A percentile compares a stretch with the other conserved stretches of the same genome.
Conservation (phyloP, 2,888 invertebrate genomes). For the Drosophila nr. medialis region DNA sequence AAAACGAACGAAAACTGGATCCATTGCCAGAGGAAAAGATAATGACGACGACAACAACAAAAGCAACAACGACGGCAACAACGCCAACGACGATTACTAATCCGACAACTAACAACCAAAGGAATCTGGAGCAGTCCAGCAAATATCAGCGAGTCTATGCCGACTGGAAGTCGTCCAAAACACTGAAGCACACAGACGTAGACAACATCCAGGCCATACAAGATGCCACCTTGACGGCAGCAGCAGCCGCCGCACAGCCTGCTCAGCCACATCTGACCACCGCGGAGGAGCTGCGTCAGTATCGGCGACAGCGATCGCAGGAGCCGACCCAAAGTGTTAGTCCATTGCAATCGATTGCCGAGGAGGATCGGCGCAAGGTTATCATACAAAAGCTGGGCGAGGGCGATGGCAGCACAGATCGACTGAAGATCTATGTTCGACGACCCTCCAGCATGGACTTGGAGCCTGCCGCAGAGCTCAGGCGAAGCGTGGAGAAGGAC, state of each 20-base stretch:
- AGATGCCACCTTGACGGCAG: slow-evolving; percentile 86
- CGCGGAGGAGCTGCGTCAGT: slow-evolving; percentile 87
- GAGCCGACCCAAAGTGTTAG: slow-evolving; percentile 85
- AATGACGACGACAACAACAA: slow-evolving; percentile 71
- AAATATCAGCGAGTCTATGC: slow-evolving; percentile 88
- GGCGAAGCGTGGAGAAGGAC: slow-evolving; percentile 59
- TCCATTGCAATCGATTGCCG: slow-evolving; percentile 87
- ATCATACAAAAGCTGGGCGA: slow-evolving; percentile 86
- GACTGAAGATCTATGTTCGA: slow-evolving; percentile 87
- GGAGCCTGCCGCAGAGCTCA: slow-evolving; percentile 37
- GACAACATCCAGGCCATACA: slow-evolving; percentile 94
- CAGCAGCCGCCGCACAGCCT: slow-evolving; percentile 81
- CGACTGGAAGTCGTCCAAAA: slow-evolving; percentile 92
- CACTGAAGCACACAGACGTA: slow-evolving; percentile 92
- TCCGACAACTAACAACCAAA: slow-evolving; percentile 55
- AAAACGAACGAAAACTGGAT: slow-evolving; percentile 92
- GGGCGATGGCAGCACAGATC: slow-evolving; percentile 85
- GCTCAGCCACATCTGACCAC: slow-evolving; percentile 73
- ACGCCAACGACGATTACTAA: slow-evolving; percentile 61
- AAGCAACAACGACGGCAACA: slow-evolving; percentile 53
- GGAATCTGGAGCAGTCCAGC: slow-evolving; percentile 28
- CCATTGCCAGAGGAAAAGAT: slow-evolving; percentile 90
- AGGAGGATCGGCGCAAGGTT: slow-evolving; percentile 87
- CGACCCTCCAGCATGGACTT: slow-evolving; percentile 83
- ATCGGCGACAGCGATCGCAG: slow-evolving; percentile 87